A percentile compares a stretch with the other conserved stretches of the same genome.
These are phyloP conservation scores for Lemur catta DNA, from an alignment of 2,797 vertebrate genomes.

Conservation along the genomic window DNA sequence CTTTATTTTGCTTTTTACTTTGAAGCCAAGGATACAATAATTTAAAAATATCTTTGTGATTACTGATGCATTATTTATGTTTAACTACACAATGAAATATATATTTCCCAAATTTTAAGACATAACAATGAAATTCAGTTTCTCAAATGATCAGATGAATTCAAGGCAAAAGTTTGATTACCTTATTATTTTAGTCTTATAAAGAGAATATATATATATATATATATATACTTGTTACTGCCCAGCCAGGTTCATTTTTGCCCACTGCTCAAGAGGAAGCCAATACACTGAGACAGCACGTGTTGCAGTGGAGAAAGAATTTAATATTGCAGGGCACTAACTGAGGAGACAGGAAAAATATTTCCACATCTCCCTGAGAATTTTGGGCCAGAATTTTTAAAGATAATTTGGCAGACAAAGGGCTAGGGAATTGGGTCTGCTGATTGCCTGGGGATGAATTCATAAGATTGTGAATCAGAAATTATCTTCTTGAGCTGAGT, in stretches of 20 bases:
- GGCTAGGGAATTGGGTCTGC: background rate
- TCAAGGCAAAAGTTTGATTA: background rate
- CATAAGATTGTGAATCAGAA: background rate
- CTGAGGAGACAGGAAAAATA: background rate
- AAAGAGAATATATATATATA: background rate
- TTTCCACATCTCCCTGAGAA: background rate
- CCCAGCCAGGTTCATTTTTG: background rate
- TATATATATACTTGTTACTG: background rate
- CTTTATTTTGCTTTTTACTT: background rate
- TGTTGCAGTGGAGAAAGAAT: background rate
- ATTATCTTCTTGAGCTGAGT: background rate
- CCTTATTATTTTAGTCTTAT: background rate
- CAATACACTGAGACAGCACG: background rate
- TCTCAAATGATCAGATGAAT: background rate
- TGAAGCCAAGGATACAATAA: background rate
- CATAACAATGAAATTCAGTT: background rate
- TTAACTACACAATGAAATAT: background rate
- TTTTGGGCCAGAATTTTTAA: background rate
- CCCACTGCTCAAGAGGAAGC: background rate
- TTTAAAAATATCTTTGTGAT: background rate
- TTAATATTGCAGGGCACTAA: background rate
- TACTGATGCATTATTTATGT: background rate
- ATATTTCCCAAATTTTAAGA: background rate
- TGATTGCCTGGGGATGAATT: background rate
- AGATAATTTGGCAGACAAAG: background rate